Percentiles rank a stretch among this genome's conserved stretches.
Conservation (phyloP, 2,888 invertebrate genomes). For the Erannis defoliaria region DNA sequence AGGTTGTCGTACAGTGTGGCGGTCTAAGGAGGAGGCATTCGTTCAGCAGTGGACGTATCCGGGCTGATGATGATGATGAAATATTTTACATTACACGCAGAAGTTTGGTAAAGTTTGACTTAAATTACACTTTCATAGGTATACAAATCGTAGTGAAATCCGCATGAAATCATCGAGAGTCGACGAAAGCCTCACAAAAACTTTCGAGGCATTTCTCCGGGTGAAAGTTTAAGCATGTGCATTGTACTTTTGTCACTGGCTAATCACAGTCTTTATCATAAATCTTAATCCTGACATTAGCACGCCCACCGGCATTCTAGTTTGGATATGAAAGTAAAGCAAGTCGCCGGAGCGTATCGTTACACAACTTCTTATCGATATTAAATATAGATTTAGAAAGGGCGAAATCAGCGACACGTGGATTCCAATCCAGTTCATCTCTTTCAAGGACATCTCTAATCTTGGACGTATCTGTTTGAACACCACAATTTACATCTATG, state of each 20-base stretch:
- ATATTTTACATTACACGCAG: neutral
- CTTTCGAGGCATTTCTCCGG: constrained; percentile 78
- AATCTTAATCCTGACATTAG: constrained; percentile 75
- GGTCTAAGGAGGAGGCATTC: too few relatives aligned
- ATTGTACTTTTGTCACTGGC: constrained; percentile 80
- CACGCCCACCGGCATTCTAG: constrained; percentile 68
- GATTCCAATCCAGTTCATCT: constrained; percentile 22
- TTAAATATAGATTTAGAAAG: constrained; percentile 55
- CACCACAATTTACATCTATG: neutral
- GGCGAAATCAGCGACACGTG: constrained; percentile 33
- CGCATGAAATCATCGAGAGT: constrained; percentile 66
- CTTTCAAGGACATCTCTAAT: constrained; percentile 25
- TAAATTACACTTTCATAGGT: constrained; percentile 43
- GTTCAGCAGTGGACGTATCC: too few relatives aligned
- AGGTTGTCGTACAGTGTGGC: too few relatives aligned
- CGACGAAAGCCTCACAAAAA: constrained; percentile 48
- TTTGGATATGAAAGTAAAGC: constrained; percentile 71
- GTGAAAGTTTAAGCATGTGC: constrained; percentile 77
- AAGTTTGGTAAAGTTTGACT: constrained; percentile 19
- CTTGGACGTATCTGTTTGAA: neutral
- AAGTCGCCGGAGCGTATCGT: constrained; percentile 58
- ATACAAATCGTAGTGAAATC: constrained; percentile 54
- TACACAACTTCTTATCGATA: constrained; percentile 57
- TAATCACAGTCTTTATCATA: constrained; percentile 76
- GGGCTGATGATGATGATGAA: too few relatives aligned